Evolutionary conservation across 2,113 vertebrate species (phyloP).

Genomic region (cattle (Bos taurus)): DNA sequence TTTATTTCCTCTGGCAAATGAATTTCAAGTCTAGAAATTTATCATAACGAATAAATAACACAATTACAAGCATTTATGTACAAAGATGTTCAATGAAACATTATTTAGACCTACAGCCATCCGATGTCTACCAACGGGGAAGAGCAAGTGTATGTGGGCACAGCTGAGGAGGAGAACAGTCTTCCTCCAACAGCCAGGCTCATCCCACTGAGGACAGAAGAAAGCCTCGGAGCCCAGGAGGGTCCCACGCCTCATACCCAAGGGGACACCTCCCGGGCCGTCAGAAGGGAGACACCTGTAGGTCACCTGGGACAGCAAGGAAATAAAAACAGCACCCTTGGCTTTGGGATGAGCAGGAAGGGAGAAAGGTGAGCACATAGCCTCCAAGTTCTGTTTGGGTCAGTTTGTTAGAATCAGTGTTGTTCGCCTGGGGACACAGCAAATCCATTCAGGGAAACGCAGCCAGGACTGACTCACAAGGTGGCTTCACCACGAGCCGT

Average conservation of each 20-base stretch:
- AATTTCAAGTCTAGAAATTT: not conserved
- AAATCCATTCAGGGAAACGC: too few species aligned
- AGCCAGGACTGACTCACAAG: not conserved
- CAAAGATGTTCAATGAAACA: not conserved
- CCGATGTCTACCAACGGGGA: rapidly evolving
- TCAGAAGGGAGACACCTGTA: not conserved
- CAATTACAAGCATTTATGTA: not conserved
- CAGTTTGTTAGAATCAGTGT: not conserved
- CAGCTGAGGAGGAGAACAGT: not conserved
- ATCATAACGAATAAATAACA: not conserved
- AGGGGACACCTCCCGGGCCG: not conserved
- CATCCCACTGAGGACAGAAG: not conserved
- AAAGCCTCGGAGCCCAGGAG: not conserved
- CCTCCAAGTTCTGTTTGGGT: not conserved
- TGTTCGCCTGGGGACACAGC: not conserved
- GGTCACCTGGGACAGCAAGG: not conserved
- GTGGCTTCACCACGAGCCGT: rapidly evolving
- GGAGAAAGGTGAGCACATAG: not conserved
- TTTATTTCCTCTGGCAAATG: not conserved
- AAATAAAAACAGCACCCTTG: not conserved
- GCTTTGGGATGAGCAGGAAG: not conserved
- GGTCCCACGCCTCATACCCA: not conserved
- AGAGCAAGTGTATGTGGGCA: rapidly evolving
- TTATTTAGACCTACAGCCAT: not conserved
- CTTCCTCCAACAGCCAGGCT: not conserved